Evolutionary conservation across 1,140 invertebrate genomes (phyloP).

Genomic region (Chionoecetes opilio): DNA sequence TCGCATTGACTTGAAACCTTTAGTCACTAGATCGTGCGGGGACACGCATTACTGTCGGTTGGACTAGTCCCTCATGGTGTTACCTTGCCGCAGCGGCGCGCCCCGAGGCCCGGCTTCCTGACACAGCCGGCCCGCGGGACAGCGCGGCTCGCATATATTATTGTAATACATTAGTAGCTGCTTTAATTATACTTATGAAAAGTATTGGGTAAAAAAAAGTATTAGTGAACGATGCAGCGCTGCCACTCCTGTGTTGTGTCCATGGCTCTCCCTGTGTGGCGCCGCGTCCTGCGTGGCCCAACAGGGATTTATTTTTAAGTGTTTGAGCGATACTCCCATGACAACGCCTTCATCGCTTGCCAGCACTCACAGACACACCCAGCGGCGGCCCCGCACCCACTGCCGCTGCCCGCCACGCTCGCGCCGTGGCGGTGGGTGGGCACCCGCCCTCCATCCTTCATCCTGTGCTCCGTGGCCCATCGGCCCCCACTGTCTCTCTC

Average conservation of each 20-base stretch:
- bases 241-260: neutral
- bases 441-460: constrained; percentile 38
- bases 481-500: constrained; percentile 2
- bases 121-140: constrained; percentile 11
- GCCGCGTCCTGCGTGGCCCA: neutral
- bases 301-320: constrained; percentile 52
- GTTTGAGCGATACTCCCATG: constrained; percentile 65
- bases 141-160: neutral
- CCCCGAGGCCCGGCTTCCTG: too few relatives aligned
- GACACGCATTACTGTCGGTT: constrained; percentile 50
- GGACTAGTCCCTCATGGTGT: constrained; percentile 9
- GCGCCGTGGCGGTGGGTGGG: neutral
- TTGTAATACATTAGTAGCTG: neutral
- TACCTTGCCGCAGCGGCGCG: neutral
- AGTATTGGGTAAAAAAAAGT: neutral
- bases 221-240: constrained; percentile 22
- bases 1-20: constrained; percentile 38
- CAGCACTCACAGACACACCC: constrained; percentile 31
- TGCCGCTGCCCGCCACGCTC: too few relatives aligned
- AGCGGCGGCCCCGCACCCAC: neutral
- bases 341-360: constrained; percentile 59
- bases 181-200: constrained; percentile 17
- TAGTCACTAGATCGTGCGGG: constrained; percentile 38
- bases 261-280: neutral
- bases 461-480: neutral